Evolutionary conservation across 2,888 invertebrate species (phyloP).

Genomic region (Auanema sp.): DNA sequence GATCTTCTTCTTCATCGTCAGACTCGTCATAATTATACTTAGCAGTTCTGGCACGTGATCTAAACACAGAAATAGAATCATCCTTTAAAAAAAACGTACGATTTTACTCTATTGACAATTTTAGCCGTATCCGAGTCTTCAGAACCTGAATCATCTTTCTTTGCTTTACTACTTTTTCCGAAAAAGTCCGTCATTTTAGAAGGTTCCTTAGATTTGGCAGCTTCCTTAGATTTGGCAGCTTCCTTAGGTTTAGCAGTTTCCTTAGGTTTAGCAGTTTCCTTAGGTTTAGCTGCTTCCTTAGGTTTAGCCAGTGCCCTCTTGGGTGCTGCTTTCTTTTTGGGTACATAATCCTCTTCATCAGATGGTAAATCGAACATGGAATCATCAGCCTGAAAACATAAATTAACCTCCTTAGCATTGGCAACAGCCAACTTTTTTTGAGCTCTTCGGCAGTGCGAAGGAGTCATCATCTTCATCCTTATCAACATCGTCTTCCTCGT

Average conservation of each 20-base stretch:
- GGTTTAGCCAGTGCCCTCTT: slow-evolving; percentile 19
- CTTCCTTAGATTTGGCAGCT: slow-evolving; percentile 9
- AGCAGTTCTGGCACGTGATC: slow-evolving; percentile 10
- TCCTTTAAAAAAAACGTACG: too few relatives aligned
- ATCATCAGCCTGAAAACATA: background rate
- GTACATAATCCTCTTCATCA: slow-evolving; percentile 18
- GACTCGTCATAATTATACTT: slow-evolving; percentile 22
- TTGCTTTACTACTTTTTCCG: slow-evolving; percentile 9
- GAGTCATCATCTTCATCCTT: background rate
- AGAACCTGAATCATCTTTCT: background rate
- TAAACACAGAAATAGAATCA: too few relatives aligned
- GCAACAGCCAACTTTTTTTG: slow-evolving; percentile 8
- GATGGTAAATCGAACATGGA: slow-evolving; percentile 8
- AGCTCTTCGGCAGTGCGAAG: slow-evolving; percentile 19
- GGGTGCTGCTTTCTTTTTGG: slow-evolving; percentile 18
- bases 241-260: slow-evolving; percentile 8
- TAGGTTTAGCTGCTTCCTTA: slow-evolving; percentile 13
- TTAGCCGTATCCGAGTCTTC: too few relatives aligned
- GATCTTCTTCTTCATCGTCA: slow-evolving; percentile 17
- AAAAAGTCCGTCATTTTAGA: slow-evolving; percentile 22
- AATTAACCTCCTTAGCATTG: slow-evolving; percentile 17
- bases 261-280: background rate
- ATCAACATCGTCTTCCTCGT: slow-evolving; percentile 17
- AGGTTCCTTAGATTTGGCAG: slow-evolving; percentile 8
- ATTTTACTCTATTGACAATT: background rate